Percentiles rank a stretch among this genome's conserved stretches.
Conservation (phyloP, 2,888 invertebrate species). For the Ochropacha duplaris region DNA sequence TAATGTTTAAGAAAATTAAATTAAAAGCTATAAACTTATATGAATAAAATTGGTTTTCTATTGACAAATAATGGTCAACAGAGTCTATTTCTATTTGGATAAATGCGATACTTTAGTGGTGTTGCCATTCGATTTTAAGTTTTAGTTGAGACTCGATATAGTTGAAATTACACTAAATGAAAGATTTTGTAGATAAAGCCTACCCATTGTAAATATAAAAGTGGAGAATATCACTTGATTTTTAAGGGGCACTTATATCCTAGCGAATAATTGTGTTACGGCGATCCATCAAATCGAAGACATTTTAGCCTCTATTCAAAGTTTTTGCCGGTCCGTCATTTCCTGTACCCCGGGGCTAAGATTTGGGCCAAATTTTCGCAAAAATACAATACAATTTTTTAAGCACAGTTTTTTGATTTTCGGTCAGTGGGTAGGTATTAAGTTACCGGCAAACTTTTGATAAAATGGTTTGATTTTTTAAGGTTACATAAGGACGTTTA, state of each 20-base stretch:
- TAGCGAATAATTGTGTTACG: conserved; percentile 77
- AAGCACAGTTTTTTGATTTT: conserved; percentile 52
- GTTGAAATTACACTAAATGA: conserved; percentile 11
- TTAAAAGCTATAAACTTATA: rapidly evolving
- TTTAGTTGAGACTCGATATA: neutral
- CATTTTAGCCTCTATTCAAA: conserved; percentile 69
- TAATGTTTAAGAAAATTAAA: conserved; percentile 1
- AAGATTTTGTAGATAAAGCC: conserved; percentile 17
- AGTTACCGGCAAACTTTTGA: conserved; percentile 58
- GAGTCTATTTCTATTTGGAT: neutral
- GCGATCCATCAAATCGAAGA: conserved; percentile 77
- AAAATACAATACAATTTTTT: conserved; percentile 72
- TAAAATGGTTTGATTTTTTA: conserved; percentile 52
- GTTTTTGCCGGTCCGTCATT: conserved; percentile 73
- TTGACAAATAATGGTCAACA: neutral
- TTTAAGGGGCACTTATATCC: conserved; percentile 75
- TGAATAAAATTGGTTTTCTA: conserved; percentile 11
- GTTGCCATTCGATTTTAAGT: neutral
- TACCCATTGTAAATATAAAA: conserved; percentile 49
- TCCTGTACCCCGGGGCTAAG: conserved; percentile 70
- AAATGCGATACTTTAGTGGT: neutral
- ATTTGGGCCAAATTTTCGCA: conserved; percentile 69
- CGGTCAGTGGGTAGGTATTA: conserved; percentile 72
- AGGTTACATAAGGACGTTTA: conserved; percentile 50
- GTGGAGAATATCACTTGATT: conserved; percentile 79